A percentile compares a stretch with the other conserved stretches of the same genome.
phyloP scores from a whole-genome alignment of 1,140 invertebrate genomes.

The Drosophila guanche region DNA sequence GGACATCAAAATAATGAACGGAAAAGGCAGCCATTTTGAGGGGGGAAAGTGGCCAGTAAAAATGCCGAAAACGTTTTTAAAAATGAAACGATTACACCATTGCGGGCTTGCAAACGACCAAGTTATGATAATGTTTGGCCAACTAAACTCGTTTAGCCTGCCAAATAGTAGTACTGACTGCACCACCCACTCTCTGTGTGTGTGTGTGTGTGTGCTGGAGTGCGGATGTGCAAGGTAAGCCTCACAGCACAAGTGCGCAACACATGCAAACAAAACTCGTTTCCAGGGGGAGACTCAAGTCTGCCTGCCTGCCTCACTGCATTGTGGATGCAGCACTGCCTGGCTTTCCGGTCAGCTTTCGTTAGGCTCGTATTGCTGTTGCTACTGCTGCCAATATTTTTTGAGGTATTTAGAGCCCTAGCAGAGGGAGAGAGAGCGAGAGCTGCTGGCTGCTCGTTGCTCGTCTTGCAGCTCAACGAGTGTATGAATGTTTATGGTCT shows the following conservation, averaged over 20 bases:
- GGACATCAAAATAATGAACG: conserved; percentile 80
- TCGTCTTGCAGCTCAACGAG: conserved; percentile 24
- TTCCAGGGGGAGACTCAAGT: conserved; percentile 8
- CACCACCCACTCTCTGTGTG: neutral
- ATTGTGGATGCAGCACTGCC: conserved; percentile 46
- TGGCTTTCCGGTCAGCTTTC: conserved; percentile 42
- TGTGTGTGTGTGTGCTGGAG: conserved; percentile 10
- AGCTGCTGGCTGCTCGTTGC: conserved; percentile 18
- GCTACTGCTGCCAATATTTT: conserved; percentile 70
- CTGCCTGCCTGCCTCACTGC: neutral
- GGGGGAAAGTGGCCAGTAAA: conserved; percentile 37
- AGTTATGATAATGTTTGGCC: conserved; percentile 81
- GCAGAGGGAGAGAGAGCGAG: conserved; percentile 20
- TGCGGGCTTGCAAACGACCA: conserved; percentile 80
- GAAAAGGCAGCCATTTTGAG: conserved; percentile 57
- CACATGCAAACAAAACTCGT: conserved; percentile 62
- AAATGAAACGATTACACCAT: conserved; percentile 81
- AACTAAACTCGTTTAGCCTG: conserved; percentile 79
- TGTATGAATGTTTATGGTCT: conserved; percentile 60
- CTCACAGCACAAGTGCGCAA: conserved; percentile 54
- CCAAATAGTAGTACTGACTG: conserved; percentile 44
- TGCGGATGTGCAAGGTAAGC: conserved; percentile 62
- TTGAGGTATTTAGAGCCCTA: conserved; percentile 62
- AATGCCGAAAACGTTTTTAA: conserved; percentile 79
- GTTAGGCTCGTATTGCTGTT: conserved; percentile 12